Evolutionary conservation across 1,140 invertebrate species (phyloP), one percentile per base, ranked within the genome.

Genomic region (Musca domestica): DNA sequence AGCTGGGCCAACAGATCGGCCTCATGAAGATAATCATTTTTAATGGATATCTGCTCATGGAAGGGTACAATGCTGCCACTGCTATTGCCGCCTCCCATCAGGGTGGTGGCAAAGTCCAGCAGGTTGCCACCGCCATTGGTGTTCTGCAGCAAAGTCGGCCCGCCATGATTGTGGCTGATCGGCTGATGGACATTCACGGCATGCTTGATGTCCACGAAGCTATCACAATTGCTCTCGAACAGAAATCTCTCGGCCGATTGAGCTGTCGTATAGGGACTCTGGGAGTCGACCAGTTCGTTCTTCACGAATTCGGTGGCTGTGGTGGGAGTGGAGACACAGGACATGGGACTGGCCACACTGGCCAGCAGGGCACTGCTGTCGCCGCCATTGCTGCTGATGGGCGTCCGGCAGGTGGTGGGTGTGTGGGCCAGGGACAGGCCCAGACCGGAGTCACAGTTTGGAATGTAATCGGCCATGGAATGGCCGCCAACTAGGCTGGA

Each of bases 301-400:
- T 81, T 81, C 0, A 81, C 77, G 27, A 80, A 81, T 52, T 81
- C 79, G n/a, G 73, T 81, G 63, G 71, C 71, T 54, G 68, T 80
- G 69, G 74, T 73, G 65, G 74, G 66, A 20, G 65, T 63, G 51
- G 67, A 23, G 41, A 66, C 63, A 49, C 46, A 48, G n/a, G 66
- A 47, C 19, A 70, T 46, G 34, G 69, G 69, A 27, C 66, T 68
- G 27, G 67, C 46, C 3, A 70, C 49, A 58, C 64, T 58, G 66
- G 51, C 61, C 46, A 54, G 23, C 23, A 12, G 56, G 19, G 58
- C 22, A 30, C 65, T 41, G 27, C 12, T 51, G 17, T 25, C 54
- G 58, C 22, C 69, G 52, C 66, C 70, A 64, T 23, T 69, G 71
- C 20, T 54, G 66, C 49, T 58, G 67, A 47, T 67, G n/a, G 49